phyloP scores from a whole-genome alignment of 2,888 invertebrate genomes.

The Apomyelois bistriatella region DNA sequence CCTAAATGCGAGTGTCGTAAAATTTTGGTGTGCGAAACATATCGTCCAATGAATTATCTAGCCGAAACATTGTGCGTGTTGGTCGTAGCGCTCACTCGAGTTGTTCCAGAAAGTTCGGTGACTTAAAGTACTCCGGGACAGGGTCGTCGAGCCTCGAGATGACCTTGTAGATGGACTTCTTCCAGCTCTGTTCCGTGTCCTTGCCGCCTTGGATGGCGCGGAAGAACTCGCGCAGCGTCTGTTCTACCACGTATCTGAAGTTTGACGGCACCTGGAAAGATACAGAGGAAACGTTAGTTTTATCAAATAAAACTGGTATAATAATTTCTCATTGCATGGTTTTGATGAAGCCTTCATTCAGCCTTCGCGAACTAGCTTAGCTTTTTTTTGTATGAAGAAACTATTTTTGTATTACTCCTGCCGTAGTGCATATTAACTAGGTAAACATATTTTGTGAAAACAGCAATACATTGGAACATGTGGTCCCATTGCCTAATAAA shows the following conservation, averaged over 20 bases:
- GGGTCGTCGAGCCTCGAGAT: slow-evolving; percentile 99
- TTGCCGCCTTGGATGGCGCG: slow-evolving; percentile 97
- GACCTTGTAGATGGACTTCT: slow-evolving; percentile 99
- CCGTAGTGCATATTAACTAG: no score
- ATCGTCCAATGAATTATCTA: slow-evolving; percentile 60
- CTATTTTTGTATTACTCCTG: no score
- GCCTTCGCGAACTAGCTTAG: no score
- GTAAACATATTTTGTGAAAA: no score
- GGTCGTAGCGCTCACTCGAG: slow-evolving; percentile 87
- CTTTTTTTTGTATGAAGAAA: no score
- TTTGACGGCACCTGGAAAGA: slow-evolving; percentile 94
- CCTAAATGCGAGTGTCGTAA: slow-evolving; percentile 85
- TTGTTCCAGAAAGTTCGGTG: slow-evolving; percentile 99
- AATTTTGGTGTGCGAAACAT: slow-evolving; percentile 81
- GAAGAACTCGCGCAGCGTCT: slow-evolving; percentile 99
- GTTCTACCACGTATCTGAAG: slow-evolving; percentile 98
- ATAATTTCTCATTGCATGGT: no score
- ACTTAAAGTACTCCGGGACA: slow-evolving; percentile 99
- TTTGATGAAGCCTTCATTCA: no score
- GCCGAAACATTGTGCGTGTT: slow-evolving; percentile 61
- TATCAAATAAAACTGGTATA: no score
- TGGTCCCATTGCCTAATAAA: no score
- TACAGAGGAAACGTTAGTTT: not conserved
- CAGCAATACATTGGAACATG: no score
- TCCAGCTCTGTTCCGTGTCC: slow-evolving; percentile 99